Conservation (phyloP, 2,113 vertebrate genomes). For the Vireo altiloquus region DNA sequence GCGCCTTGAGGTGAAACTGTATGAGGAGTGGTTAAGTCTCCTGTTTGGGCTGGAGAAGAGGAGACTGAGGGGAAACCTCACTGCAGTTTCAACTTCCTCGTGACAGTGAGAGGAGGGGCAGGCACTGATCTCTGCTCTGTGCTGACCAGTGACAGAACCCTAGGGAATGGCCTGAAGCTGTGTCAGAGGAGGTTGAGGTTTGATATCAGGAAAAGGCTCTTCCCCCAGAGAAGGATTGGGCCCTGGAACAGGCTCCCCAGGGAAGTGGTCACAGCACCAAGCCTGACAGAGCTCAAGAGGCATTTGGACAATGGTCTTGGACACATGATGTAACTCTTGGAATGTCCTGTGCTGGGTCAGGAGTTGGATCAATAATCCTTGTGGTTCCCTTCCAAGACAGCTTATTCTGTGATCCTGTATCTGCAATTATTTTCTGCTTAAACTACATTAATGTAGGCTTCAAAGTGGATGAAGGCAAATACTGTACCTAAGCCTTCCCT, state of each 20-base stretch:
- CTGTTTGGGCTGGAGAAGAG: not conserved
- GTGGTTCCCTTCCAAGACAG: not conserved
- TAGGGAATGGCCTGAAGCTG: not conserved
- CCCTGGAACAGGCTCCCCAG: not conserved
- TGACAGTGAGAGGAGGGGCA: not conserved
- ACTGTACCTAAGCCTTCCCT: not conserved
- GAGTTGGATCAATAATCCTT: not conserved
- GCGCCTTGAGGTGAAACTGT: not conserved
- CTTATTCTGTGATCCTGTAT: not conserved
- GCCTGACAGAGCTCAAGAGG: not conserved
- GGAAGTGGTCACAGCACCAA: not conserved
- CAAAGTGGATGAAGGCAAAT: not conserved
- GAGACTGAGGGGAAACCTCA: not conserved
- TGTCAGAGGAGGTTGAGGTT: not conserved
- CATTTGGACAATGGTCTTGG: not conserved
- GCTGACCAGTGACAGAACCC: rapidly evolving
- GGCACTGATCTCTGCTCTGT: not conserved
- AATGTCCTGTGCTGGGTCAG: not conserved
- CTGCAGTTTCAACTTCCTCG: rapidly evolving
- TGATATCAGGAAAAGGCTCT: not conserved
- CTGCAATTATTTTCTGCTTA: not conserved
- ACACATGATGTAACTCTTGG: not conserved
- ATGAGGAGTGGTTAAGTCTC: rapidly evolving
- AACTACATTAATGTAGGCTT: not conserved
- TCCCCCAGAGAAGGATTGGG: not conserved